Conservation (phyloP, 2,888 invertebrate species). For the Heterodera filipjevi region DNA sequence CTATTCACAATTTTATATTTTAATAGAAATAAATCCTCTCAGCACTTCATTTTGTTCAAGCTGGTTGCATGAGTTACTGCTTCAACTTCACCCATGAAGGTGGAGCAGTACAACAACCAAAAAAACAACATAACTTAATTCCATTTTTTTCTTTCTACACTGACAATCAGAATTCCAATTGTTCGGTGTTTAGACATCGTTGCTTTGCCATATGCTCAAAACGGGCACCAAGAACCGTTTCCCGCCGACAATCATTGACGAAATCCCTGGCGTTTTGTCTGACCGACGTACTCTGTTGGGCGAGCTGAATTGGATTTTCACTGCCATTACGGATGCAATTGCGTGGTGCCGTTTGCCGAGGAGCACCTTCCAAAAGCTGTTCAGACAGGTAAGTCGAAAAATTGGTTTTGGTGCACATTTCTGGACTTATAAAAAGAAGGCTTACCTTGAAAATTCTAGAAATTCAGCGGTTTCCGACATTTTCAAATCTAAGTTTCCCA, state of each 20-base stretch:
- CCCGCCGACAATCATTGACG: slow-evolving; percentile 66
- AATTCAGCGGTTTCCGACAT: too few relatives aligned
- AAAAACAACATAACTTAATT: too few relatives aligned
- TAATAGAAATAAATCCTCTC: too few relatives aligned
- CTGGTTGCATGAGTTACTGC: too few relatives aligned
- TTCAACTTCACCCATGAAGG: too few relatives aligned
- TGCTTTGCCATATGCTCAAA: slow-evolving; percentile 59
- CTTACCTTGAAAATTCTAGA: too few relatives aligned
- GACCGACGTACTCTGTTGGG: slow-evolving; percentile 86
- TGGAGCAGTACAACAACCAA: too few relatives aligned
- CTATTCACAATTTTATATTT: too few relatives aligned
- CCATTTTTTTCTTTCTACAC: too few relatives aligned
- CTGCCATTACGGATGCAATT: slow-evolving; percentile 98
- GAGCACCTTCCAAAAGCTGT: slow-evolving; percentile 92
- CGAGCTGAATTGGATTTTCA: slow-evolving; percentile 99
- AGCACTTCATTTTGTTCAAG: too few relatives aligned
- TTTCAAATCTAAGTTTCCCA: too few relatives aligned
- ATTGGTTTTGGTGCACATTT: neutral
- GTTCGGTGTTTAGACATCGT: slow-evolving; percentile 71
- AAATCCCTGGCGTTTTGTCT: slow-evolving; percentile 90
- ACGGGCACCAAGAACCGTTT: slow-evolving; percentile 50
- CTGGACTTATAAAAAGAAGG: neutral
- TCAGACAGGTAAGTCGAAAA: slow-evolving; percentile 73
- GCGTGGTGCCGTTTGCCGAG: slow-evolving; percentile 93
- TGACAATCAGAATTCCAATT: too few relatives aligned